Conservation (phyloP, 1,140 invertebrate species). For the Cepaea nemoralis region DNA sequence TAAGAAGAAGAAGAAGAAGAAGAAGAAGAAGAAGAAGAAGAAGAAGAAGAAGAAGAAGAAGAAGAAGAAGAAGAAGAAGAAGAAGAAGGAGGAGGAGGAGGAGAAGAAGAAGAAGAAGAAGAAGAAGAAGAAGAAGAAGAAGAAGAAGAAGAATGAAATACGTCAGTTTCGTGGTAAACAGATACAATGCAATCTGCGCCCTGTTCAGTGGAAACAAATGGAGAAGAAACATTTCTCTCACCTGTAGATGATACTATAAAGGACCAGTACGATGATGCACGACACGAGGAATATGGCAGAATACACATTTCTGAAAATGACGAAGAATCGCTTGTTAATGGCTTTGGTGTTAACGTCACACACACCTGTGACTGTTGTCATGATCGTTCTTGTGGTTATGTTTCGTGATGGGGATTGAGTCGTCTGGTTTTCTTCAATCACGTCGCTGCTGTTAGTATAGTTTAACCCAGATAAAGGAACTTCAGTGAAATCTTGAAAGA, state of each 20-base stretch:
- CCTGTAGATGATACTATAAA: slow-evolving; percentile 55
- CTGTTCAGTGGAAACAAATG: too few relatives aligned
- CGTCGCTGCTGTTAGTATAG: too few relatives aligned
- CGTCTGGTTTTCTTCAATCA: neutral
- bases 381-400: neutral
- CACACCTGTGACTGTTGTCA: neutral
- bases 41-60: too few relatives aligned
- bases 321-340: slow-evolving; percentile 43
- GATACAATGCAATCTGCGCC: neutral
- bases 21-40: too few relatives aligned
- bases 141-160: too few relatives aligned
- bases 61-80: too few relatives aligned
- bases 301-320: slow-evolving; percentile 45
- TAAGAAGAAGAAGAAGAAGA: too few relatives aligned
- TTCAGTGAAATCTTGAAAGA: too few relatives aligned
- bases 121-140: neutral
- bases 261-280: slow-evolving; percentile 48
- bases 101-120: neutral
- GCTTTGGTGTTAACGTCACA: slow-evolving; percentile 32
- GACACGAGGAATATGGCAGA: slow-evolving; percentile 47
- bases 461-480: too few relatives aligned
- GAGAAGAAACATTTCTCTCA: too few relatives aligned
- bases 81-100: neutral
- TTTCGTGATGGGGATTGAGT: neutral
- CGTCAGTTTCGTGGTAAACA: too few relatives aligned